These are phyloP conservation scores for Conchocele bisecta DNA, from an alignment of 2,888 invertebrate genomes.

Conservation along the genomic window DNA sequence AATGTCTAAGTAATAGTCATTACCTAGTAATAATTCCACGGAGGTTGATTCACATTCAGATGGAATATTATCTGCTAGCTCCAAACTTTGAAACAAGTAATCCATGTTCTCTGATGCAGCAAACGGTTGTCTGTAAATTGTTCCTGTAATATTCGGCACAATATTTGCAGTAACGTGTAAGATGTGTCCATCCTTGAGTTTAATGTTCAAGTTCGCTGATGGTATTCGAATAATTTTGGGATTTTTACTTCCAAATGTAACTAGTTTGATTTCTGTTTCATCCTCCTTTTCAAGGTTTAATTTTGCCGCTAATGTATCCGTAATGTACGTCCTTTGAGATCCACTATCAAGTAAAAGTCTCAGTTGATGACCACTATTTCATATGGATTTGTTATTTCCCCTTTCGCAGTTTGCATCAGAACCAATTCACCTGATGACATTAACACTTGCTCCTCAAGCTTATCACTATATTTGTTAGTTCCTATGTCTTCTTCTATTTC, in stretches of 20 bases:
- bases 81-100: constrained; percentile 11
- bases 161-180: constrained; percentile 17
- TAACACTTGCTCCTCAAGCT: constrained; percentile 2
- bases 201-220: constrained; percentile 4
- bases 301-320: constrained; percentile 12
- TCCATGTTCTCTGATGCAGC: constrained; percentile 1
- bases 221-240: constrained; percentile 8
- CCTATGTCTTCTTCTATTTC: not conserved
- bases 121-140: constrained; percentile 24
- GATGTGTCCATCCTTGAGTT: constrained; percentile 17
- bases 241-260: constrained; percentile 25
- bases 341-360: constrained; percentile 16
- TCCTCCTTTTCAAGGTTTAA: not conserved
- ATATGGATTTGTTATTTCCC: constrained; percentile 5
- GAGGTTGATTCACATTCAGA: not conserved
- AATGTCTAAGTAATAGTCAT: constrained; percentile 19
- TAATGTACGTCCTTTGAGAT: constrained; percentile 14
- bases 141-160: constrained; percentile 25
- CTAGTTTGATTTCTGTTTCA: constrained; percentile 9
- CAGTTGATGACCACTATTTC: not conserved
- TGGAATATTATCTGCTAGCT: constrained; percentile 23
- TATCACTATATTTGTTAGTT: not conserved
- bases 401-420: constrained; percentile 22
- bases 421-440: constrained; percentile 20
- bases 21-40: constrained; percentile 19